Evolutionary conservation across 2,888 invertebrate genomes (phyloP), one percentile per base, ranked within the genome.

Genomic region (Tubulanus polymorphus): DNA sequence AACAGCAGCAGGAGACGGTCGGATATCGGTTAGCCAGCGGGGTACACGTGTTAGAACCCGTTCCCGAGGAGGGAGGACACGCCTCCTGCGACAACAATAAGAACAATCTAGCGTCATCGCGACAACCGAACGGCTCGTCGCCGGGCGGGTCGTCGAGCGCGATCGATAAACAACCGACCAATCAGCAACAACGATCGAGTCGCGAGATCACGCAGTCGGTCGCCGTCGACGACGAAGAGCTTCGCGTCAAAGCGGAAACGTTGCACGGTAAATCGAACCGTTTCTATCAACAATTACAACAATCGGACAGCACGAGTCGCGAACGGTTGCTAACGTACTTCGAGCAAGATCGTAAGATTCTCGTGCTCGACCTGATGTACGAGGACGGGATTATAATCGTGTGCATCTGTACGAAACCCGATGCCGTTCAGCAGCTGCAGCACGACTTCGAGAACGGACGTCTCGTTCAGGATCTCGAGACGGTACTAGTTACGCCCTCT

Each of bases 291-390:
- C 57, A 59, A n/a, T 59, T 74, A 25, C 66, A 69, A 32, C 63
- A 63, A 32, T 57, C 58, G 8, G 57, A 66, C 26, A 67, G 66
- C 41, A 26, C 29, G n/a, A 28, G 50, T 27, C 30, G 51, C 29
- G 67, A 65, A 26, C 61, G 67, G 20, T 62, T 74, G 35, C 63
- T 74, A 51, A 71, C 72, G 54, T 74, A 76, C 58, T 72, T 76
- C 50, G 76, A 76, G 59, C 75, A 75, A 57, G 70, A 72, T 25
- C 59, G 74, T 15, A 74, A 73, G n/a, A 71, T 74, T 1, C 61
- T 76, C 18, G 68, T 74, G 15, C 55, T 76, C 37, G 68, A 70
- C 35, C 69, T 71, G 27, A 62, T 64, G 51, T 63, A 68, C 15
- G 64, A 66, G 27, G 59, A 68, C n/a, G 62, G 63, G n/a, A 64